phyloP scores from a whole-genome alignment of 2,113 vertebrate species.

The Nettapus auritus region DNA sequence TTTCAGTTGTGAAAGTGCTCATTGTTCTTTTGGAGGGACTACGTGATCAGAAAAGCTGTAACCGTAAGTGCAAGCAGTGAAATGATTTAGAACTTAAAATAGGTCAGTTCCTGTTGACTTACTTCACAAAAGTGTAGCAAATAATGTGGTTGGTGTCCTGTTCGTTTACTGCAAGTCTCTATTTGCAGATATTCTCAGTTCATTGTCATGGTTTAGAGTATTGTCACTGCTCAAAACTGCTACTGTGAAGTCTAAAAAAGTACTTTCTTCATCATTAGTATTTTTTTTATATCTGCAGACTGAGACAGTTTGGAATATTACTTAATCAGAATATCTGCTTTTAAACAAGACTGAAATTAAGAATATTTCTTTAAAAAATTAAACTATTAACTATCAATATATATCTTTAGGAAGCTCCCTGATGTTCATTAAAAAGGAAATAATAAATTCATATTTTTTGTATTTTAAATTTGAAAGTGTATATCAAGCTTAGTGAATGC shows the following conservation, averaged over 20 bases:
- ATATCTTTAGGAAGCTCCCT: background rate
- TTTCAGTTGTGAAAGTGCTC: background rate
- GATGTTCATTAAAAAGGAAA: background rate
- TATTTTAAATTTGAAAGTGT: background rate
- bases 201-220: background rate
- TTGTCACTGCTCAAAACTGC: background rate
- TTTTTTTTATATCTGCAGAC: background rate
- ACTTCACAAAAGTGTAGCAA: background rate
- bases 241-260: background rate
- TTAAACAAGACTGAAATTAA: conserved; percentile 49
- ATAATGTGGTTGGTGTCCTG: background rate
- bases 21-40: background rate
- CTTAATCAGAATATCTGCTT: conserved; percentile 48
- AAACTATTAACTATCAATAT: background rate
- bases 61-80: background rate
- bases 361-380: background rate
- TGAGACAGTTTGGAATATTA: background rate
- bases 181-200: background rate
- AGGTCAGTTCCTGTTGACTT: background rate
- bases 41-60: background rate
- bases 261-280: background rate
- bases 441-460: background rate
- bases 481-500: background rate
- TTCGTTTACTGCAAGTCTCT: background rate
- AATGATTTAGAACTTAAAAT: background rate